These are phyloP conservation scores for Caerostris extrusa DNA, from an alignment of 1,140 invertebrate species.

Conservation along the genomic window DNA sequence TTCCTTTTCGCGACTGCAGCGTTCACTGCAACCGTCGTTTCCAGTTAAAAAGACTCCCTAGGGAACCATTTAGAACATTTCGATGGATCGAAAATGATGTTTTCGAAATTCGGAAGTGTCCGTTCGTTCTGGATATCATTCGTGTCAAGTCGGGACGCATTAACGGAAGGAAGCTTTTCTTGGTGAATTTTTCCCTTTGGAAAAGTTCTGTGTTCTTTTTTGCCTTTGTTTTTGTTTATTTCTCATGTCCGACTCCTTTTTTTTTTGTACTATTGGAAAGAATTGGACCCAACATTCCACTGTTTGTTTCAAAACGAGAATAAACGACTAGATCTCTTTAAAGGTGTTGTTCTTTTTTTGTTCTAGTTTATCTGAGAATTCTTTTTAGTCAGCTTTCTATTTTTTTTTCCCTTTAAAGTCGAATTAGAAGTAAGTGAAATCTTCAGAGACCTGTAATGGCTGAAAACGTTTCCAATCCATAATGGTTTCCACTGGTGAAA, in stretches of 20 bases:
- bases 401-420: not conserved
- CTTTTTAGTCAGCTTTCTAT: not conserved
- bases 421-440: conserved; percentile 33
- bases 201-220: not conserved
- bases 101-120: conserved; percentile 72
- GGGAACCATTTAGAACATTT: conserved; percentile 76
- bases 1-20: conserved; percentile 37
- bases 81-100: conserved; percentile 77
- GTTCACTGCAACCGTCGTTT: not conserved
- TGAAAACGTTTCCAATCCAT: not conserved
- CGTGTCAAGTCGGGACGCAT: conserved; percentile 72
- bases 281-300: conserved; percentile 26
- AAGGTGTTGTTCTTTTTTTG: not conserved
- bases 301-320: not conserved
- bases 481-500: not conserved
- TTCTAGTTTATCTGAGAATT: conserved; percentile 10
- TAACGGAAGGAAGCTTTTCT: conserved; percentile 69
- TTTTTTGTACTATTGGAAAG: conserved; percentile 47
- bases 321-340: not conserved
- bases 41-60: conserved; percentile 61
- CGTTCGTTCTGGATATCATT: conserved; percentile 67
- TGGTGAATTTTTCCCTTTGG: conserved; percentile 17
- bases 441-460: not conserved
- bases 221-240: not conserved
- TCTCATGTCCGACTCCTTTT: not conserved